Conservation (phyloP, 2,797 vertebrate species). For the Sebastes itinus region DNA sequence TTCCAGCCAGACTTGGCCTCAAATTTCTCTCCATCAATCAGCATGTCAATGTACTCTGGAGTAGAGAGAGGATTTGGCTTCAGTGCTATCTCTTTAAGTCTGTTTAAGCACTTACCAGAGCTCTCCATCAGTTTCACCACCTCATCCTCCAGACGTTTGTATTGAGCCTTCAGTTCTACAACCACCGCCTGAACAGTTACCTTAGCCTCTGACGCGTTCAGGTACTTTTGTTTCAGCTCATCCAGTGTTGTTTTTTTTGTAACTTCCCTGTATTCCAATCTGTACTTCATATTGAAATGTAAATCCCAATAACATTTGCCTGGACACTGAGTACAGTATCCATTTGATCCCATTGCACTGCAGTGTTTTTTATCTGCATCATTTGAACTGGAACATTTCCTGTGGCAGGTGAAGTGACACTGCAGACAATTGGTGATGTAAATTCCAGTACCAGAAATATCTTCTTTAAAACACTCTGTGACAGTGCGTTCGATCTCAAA, state of each 20-base stretch:
- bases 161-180: not conserved
- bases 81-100: slow-evolving; percentile 51
- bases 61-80: slow-evolving; percentile 43
- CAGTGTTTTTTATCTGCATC: too few relatives aligned
- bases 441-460: too few relatives aligned
- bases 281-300: too few relatives aligned
- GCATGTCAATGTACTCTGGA: slow-evolving; percentile 56
- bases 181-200: not conserved
- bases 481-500: too few relatives aligned
- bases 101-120: not conserved
- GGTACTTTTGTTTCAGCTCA: accelerated
- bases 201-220: not conserved
- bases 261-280: accelerated
- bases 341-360: too few relatives aligned
- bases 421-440: too few relatives aligned
- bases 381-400: accelerated
- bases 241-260: accelerated
- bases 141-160: not conserved
- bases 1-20: not conserved
- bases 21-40: not conserved
- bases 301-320: accelerated
- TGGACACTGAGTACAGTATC: too few relatives aligned
- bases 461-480: too few relatives aligned
- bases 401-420: too few relatives aligned
- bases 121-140: not conserved